Evolutionary conservation across 2,888 invertebrate genomes (phyloP).

Genomic region (Folsomia candida): DNA sequence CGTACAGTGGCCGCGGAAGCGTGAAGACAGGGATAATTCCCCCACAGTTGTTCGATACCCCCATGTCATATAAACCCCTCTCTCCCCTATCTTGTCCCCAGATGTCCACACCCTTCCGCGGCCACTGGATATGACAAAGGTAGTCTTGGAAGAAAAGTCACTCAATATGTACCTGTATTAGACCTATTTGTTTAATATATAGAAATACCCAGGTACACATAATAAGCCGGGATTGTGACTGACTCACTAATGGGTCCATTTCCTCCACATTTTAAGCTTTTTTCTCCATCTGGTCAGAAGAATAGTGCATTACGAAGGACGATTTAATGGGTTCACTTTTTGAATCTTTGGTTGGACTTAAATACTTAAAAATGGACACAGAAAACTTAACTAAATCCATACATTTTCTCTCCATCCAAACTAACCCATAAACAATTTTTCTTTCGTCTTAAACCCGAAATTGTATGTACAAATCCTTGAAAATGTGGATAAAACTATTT

Average conservation of each 20-base stretch:
- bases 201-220: too few relatives aligned
- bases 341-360: background rate
- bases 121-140: too few relatives aligned
- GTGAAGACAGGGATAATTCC: too few relatives aligned
- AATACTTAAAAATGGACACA: background rate
- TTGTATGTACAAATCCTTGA: background rate
- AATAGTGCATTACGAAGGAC: background rate
- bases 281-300: background rate
- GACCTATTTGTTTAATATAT: too few relatives aligned
- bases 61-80: too few relatives aligned
- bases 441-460: background rate
- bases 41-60: too few relatives aligned
- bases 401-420: background rate
- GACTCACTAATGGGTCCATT: conserved; percentile 2
- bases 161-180: too few relatives aligned
- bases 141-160: too few relatives aligned
- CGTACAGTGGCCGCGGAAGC: too few relatives aligned
- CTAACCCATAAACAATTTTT: background rate
- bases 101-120: too few relatives aligned
- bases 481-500: too few relatives aligned
- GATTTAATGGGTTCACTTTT: background rate
- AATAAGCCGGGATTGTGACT: background rate
- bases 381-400: background rate
- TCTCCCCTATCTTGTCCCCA: too few relatives aligned
- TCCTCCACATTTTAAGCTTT: background rate